These are phyloP conservation scores for Euwallacea similis DNA, from an alignment of 1,140 invertebrate species.

Conservation along the genomic window DNA sequence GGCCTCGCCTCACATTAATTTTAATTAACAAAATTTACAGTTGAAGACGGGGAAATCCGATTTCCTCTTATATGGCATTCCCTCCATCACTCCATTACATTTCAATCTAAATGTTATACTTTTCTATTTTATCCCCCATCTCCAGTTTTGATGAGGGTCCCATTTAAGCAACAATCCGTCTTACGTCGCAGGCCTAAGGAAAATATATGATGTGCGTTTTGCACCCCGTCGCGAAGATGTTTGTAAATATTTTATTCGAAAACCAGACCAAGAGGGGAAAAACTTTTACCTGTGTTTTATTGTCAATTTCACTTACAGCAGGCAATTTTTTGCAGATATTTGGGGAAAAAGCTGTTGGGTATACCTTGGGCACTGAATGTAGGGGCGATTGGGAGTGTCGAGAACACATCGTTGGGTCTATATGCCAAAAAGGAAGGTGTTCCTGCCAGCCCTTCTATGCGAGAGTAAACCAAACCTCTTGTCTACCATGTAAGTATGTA, in stretches of 20 bases:
- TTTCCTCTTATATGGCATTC: neutral
- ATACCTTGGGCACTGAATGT: slow-evolving; percentile 49
- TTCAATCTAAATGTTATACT: slow-evolving; percentile 32
- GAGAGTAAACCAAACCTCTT: slow-evolving; percentile 63
- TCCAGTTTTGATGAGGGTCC: slow-evolving; percentile 34
- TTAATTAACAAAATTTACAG: slow-evolving; percentile 4
- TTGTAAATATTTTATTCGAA: slow-evolving; percentile 30
- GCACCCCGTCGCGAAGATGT: slow-evolving; percentile 24
- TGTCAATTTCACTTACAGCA: neutral
- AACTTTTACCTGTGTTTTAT: too few relatives aligned
- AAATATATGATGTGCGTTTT: slow-evolving; percentile 29
- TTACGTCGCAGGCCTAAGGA: slow-evolving; percentile 22
- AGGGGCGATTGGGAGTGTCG: slow-evolving; percentile 61
- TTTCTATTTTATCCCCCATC: slow-evolving; percentile 22
- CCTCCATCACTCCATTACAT: slow-evolving; percentile 18
- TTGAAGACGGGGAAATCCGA: neutral
- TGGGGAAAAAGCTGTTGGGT: slow-evolving; percentile 23
- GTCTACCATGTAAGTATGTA: slow-evolving; percentile 67
- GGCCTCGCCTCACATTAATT: neutral
- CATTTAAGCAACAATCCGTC: slow-evolving; percentile 39
- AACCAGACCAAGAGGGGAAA: neutral
- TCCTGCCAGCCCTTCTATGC: slow-evolving; percentile 69
- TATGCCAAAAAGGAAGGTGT: slow-evolving; percentile 64
- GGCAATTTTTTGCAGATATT: slow-evolving; percentile 37
- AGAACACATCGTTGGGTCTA: slow-evolving; percentile 57